Conservation (phyloP, 2,797 vertebrate species). For the Anguilla obscura region DNA sequence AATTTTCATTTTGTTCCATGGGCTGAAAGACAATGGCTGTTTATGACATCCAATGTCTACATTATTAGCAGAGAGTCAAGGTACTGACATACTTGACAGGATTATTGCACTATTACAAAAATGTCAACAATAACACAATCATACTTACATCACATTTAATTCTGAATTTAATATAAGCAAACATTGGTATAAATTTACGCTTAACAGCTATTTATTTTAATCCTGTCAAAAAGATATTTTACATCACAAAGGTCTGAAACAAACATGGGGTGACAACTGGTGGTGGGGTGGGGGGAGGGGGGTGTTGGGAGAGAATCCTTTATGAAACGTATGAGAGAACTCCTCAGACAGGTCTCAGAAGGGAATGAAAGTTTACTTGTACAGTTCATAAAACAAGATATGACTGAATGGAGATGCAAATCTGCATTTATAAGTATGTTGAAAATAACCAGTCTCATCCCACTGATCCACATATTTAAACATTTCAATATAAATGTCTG, state of each 20-base stretch:
- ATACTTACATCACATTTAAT: neutral
- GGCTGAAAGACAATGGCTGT: neutral
- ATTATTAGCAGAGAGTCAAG: too few relatives aligned
- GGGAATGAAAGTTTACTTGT: constrained; percentile 14
- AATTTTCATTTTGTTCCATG: neutral
- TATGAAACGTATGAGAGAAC: neutral
- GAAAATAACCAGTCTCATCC: neutral
- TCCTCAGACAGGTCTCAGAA: constrained; percentile 12
- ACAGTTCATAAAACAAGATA: constrained; percentile 10
- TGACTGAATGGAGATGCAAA: neutral
- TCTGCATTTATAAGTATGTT: neutral
- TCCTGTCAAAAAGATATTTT: neutral
- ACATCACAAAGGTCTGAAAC: neutral
- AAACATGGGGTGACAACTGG: neutral
- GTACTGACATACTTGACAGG: neutral
- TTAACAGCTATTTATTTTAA: neutral
- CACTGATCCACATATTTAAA: neutral
- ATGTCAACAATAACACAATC: neutral
- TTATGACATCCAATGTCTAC: neutral
- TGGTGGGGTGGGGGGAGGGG: neutral
- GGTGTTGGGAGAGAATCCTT: neutral
- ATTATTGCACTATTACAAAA: neutral
- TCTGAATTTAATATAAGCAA: neutral
- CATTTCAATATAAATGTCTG: constrained; percentile 4
- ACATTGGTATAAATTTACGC: neutral